Percentiles rank a stretch among this genome's conserved stretches.
phyloP scores from a whole-genome alignment of 2,797 vertebrate genomes.

The Danio jaintianensis region DNA sequence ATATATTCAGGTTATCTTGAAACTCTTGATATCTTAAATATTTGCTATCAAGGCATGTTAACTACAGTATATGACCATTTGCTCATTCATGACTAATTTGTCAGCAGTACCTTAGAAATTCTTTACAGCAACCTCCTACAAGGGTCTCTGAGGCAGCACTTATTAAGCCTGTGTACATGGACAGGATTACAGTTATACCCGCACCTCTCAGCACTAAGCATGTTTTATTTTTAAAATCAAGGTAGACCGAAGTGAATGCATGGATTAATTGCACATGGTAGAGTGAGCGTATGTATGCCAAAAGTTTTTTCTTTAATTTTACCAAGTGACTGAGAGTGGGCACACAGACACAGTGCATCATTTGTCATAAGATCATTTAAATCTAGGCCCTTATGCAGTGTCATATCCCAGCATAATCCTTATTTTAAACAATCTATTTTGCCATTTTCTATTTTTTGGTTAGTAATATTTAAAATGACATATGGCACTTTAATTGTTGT shows the following conservation, averaged over 20 bases:
- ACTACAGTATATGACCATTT: conserved; percentile 38
- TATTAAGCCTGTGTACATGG: conserved; percentile 45
- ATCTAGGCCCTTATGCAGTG: conserved; percentile 29
- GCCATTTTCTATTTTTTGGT: conserved; percentile 37
- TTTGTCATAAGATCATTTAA: conserved; percentile 46
- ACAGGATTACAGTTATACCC: conserved; percentile 38
- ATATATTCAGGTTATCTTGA: conserved; percentile 25
- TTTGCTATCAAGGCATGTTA: conserved; percentile 25
- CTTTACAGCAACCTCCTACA: conserved; percentile 25
- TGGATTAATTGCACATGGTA: conserved; percentile 22
- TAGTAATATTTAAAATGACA: conserved; percentile 22
- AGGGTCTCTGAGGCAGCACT: conserved; percentile 32
- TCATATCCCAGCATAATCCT: conserved; percentile 34
- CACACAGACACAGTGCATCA: conserved; percentile 20
- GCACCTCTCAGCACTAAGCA: conserved; percentile 38
- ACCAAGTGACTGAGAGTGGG: conserved; percentile 36
- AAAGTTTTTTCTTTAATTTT: conserved; percentile 33
- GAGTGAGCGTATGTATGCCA: conserved; percentile 33
- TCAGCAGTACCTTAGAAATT: conserved; percentile 46
- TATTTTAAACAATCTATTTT: conserved; percentile 35
- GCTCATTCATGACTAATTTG: conserved; percentile 38
- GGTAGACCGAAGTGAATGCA: conserved; percentile 40
- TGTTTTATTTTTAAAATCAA: conserved; percentile 43
- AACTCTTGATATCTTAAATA: conserved; percentile 34
- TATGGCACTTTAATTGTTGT: conserved; percentile 50